Percentiles rank a stretch among this genome's conserved stretches.
Conservation (phyloP, 2,888 invertebrate genomes). For the Diplolepis rosae region DNA sequence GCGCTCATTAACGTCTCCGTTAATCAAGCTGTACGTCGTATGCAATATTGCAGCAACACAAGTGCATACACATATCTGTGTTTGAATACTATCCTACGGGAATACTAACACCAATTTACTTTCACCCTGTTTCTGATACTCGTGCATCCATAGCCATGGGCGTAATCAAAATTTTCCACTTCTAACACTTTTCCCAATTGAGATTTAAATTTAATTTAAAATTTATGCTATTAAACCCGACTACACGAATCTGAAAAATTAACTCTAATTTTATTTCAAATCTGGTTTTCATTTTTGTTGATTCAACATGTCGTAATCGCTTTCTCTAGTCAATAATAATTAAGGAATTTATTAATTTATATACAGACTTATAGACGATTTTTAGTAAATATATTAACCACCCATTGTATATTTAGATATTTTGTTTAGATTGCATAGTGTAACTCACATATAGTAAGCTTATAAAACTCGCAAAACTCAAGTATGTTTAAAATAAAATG, state of each 20-base stretch:
- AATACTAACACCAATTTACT: neutral
- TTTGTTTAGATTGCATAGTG: too few relatives aligned
- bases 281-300: neutral
- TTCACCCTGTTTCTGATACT: neutral
- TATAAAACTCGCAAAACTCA: too few relatives aligned
- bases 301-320: neutral
- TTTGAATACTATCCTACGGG: slow-evolving; percentile 9
- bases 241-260: neutral
- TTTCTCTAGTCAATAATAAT: neutral
- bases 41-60: slow-evolving; percentile 14
- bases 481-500: too few relatives aligned
- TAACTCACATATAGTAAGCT: too few relatives aligned
- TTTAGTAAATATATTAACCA: too few relatives aligned
- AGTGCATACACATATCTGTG: neutral
- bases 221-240: neutral
- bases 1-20: slow-evolving; percentile 60
- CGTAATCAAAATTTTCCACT: neutral
- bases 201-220: neutral
- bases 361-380: neutral
- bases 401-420: too few relatives aligned
- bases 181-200: neutral
- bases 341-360: neutral
- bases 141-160: neutral
- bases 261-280: neutral
- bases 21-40: slow-evolving; percentile 53